Conservation (phyloP, 2,888 invertebrate genomes). For the Busseola fusca region DNA sequence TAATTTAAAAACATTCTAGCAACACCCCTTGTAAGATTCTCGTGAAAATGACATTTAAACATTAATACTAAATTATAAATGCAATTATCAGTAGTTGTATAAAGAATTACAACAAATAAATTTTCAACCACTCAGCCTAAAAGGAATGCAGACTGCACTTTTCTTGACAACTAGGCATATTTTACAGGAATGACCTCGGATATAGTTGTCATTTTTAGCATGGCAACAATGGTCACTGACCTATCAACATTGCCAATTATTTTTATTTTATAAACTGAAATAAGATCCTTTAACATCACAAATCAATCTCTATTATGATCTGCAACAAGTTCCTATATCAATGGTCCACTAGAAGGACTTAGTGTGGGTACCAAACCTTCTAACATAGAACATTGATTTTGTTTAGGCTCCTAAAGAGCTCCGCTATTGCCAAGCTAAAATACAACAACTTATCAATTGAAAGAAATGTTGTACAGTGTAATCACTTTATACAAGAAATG, state of each 20-base stretch:
- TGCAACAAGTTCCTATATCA: not conserved
- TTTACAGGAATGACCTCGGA: not conserved
- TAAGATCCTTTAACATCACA: not conserved
- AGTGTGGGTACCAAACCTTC: no score
- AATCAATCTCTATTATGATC: not conserved
- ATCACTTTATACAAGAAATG: slow-evolving; percentile 82
- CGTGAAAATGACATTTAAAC: not conserved
- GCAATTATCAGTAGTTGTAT: slow-evolving; percentile 12
- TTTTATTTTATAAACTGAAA: not conserved
- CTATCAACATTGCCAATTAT: not conserved
- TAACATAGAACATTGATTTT: no score
- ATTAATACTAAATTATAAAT: slow-evolving; percentile 29
- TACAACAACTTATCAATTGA: slow-evolving; percentile 26
- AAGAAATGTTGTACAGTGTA: slow-evolving; percentile 62
- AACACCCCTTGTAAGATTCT: not conserved
- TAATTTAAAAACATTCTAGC: slow-evolving; percentile 45
- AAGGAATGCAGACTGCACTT: not conserved
- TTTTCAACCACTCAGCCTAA: not conserved
- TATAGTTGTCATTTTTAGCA: not conserved
- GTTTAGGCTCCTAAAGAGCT: not conserved
- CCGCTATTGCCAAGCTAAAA: not conserved
- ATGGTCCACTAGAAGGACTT: not conserved
- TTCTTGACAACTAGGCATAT: not conserved
- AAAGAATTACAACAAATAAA: slow-evolving; percentile 21
- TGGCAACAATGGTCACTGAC: not conserved